Evolutionary conservation across 2,888 invertebrate species (phyloP).

Genomic region (Tenthredo amoena): DNA sequence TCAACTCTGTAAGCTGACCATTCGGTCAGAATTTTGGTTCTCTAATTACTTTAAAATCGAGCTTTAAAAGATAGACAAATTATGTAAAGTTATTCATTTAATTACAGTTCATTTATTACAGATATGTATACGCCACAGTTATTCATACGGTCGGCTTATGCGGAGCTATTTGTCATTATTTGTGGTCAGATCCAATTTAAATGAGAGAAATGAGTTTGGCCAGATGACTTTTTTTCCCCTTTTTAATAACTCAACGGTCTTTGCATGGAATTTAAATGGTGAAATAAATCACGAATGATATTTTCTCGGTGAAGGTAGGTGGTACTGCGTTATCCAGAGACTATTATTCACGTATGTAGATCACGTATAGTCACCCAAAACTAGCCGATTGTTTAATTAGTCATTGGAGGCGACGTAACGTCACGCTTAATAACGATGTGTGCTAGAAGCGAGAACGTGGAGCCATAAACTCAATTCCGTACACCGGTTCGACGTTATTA

Average conservation of each 20-base stretch:
- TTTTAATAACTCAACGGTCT: background rate
- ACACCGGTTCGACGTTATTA: slow-evolving; percentile 35
- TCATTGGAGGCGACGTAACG: slow-evolving; percentile 40
- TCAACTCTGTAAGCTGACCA: background rate
- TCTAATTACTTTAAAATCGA: background rate
- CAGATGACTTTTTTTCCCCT: background rate
- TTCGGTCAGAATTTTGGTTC: background rate
- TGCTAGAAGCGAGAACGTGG: slow-evolving; percentile 11
- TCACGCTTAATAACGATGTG: slow-evolving; percentile 29
- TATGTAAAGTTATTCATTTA: slow-evolving; percentile 1
- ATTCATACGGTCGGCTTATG: background rate
- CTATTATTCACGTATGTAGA: slow-evolving; percentile 36
- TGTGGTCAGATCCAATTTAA: background rate
- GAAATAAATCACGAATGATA: background rate
- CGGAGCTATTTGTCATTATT: slow-evolving; percentile 5
- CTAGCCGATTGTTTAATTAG: slow-evolving; percentile 49
- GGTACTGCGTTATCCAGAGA: background rate
- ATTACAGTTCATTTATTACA: background rate
- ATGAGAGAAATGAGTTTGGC: slow-evolving; percentile 16
- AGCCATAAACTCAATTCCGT: slow-evolving; percentile 44
- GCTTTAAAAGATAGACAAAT: background rate
- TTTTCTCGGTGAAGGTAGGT: background rate
- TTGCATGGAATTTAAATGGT: background rate
- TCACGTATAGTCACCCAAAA: slow-evolving; percentile 28
- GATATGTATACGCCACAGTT: background rate